These are phyloP conservation scores for Habroteleia sp. DNA, from an alignment of 2,888 invertebrate genomes.

Conservation along the genomic window DNA sequence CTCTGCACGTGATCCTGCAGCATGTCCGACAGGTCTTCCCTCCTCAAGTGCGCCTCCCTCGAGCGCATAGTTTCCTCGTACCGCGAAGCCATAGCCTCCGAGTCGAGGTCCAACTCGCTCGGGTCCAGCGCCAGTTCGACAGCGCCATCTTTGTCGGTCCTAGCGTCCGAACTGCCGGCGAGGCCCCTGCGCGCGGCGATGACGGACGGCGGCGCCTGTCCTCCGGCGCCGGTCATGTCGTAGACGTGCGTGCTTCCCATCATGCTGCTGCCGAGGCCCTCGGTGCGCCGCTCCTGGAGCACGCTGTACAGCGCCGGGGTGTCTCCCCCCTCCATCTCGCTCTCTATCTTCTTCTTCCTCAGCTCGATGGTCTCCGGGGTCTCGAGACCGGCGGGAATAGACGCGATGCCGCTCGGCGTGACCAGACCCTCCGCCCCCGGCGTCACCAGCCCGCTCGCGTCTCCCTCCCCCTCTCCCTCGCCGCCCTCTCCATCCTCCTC, in stretches of 20 bases:
- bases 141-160: constrained; percentile 84
- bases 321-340: constrained; percentile 96
- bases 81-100: constrained; percentile 96
- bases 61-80: constrained; percentile 98
- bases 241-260: constrained; percentile 99
- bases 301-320: constrained; percentile 97
- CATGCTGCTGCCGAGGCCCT: constrained; percentile 94
- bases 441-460: constrained; percentile 93
- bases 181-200: constrained; percentile 79
- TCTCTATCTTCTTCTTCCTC: constrained; percentile 97
- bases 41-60: constrained; percentile 92
- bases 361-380: constrained; percentile 99
- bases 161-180: constrained; percentile 77
- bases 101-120: constrained; percentile 97
- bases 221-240: constrained; percentile 90
- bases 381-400: constrained; percentile 96
- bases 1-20: constrained; percentile 98
- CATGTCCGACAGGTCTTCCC: constrained; percentile 99
- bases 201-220: constrained; percentile 83
- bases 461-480: constrained; percentile 83
- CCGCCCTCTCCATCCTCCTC: constrained; percentile 82
- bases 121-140: constrained; percentile 98
- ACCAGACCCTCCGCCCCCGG: constrained; percentile 94
- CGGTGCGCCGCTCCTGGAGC: constrained; percentile 95
- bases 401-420: constrained; percentile 96